A percentile compares a stretch with the other conserved stretches of the same genome.
Conservation (phyloP, 2,113 vertebrate species). For the Ceyx melanurus region DNA sequence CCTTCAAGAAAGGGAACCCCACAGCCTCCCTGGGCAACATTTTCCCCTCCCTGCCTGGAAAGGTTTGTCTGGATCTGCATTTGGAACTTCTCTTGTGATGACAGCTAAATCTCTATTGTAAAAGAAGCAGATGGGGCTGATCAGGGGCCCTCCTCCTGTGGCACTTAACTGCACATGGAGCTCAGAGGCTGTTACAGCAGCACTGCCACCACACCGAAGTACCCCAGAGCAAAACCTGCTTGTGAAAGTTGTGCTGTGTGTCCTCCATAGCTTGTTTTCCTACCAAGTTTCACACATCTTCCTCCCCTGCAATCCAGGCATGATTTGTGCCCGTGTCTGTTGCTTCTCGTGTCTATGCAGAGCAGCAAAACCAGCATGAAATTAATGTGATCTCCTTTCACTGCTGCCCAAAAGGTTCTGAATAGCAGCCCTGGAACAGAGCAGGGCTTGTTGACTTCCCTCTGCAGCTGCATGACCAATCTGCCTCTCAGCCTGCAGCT, state of each 20-base stretch:
- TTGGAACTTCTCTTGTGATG: background rate
- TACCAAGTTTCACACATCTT: background rate
- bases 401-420: slow-evolving; percentile 38
- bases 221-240: background rate
- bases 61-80: background rate
- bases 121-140: background rate
- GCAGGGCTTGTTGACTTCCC: slow-evolving; percentile 28
- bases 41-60: background rate
- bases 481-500: slow-evolving; percentile 24
- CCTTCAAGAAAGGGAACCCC: background rate
- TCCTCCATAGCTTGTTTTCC: background rate
- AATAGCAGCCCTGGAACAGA: slow-evolving; percentile 49
- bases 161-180: background rate
- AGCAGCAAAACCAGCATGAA: slow-evolving; percentile 32
- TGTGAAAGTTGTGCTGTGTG: background rate
- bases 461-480: slow-evolving; percentile 64
- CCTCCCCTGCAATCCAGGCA: background rate
- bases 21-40: background rate
- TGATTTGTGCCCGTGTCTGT: background rate
- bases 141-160: background rate
- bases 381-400: slow-evolving; percentile 38
- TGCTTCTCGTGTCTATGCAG: background rate
- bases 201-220: background rate
- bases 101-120: background rate
- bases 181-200: background rate